Evolutionary conservation across 2,113 vertebrate genomes (phyloP), one percentile per base, ranked within the genome.

Genomic region (Felis chaus): DNA sequence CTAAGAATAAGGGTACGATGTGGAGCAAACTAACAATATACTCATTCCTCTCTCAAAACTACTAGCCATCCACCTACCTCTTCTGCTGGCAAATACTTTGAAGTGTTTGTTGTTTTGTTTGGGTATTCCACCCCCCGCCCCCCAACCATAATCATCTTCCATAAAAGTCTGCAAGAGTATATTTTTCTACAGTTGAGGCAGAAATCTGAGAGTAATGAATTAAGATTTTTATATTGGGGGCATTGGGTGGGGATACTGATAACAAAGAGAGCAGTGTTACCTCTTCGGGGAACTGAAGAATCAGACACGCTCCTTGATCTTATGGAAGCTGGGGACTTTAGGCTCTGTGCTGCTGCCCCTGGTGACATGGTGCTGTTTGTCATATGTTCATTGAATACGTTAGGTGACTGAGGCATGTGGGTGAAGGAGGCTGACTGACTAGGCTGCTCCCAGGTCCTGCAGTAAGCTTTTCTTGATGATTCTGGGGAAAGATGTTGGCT

Each of bases 401-500:
- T 99, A 33, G 99, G 99, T 36, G 99, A 99, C 89, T 99, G 99
- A 27, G 99, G 99, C 53, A 99, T 98, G 92, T 99, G 99, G 81
- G 99, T 99, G 4, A 99, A 99, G 11, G 99, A 99, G 48, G 98
- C 94, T 39, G 99, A 99, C 25, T 99, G 98, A 98, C 99, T 92
- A 89, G 99, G 99, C 98, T 99, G 99, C 63, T 99, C 99, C 99
- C 99, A 99, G 0, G 99, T 99, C 97, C 99, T 99, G 95, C 99
- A 99, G 98, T 99, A 99, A 0, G 99, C 99, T 97, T 99, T 99
- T 13, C 99, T 99, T 33, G 99, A 99, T 7, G 99, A 99, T 97
- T 99, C 99, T 0, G 99, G 99, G 94, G 99, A 99, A 95, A 99
- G 99, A 80, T 99, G 99, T 92, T 99, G 99, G 97, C 98, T 99